phyloP scores from a whole-genome alignment of 2,888 invertebrate species.

The Hydropsyche betteni region DNA sequence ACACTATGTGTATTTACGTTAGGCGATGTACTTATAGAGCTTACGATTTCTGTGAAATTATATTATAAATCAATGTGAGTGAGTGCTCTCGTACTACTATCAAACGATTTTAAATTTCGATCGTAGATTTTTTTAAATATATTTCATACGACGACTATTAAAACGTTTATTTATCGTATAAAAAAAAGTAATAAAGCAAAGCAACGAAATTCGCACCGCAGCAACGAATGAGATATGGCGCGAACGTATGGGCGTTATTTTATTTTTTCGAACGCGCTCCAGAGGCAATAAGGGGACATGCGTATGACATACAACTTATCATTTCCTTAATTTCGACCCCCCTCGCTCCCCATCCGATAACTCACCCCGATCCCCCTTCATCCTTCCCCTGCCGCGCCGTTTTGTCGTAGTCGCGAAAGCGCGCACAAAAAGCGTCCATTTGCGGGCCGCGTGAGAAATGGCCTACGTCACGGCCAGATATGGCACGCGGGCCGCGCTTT shows the following conservation, averaged over 20 bases:
- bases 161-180: too few relatives aligned
- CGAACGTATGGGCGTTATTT: neutral
- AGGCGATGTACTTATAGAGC: too few relatives aligned
- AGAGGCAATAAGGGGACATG: constrained; percentile 45
- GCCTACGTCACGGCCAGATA: constrained; percentile 46
- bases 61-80: too few relatives aligned
- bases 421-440: constrained; percentile 47
- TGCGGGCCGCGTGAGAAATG: constrained; percentile 47
- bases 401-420: constrained; percentile 27
- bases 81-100: too few relatives aligned
- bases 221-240: neutral
- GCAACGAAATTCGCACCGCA: too few relatives aligned
- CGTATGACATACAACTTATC: constrained; percentile 51
- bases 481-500: constrained; percentile 16
- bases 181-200: too few relatives aligned
- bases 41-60: too few relatives aligned
- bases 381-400: too few relatives aligned
- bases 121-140: too few relatives aligned
- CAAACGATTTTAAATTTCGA: too few relatives aligned
- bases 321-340: constrained; percentile 47
- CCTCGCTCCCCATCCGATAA: neutral
- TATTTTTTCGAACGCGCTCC: constrained; percentile 4
- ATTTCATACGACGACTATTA: too few relatives aligned
- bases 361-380: neutral
- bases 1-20: too few relatives aligned